A percentile compares a stretch with the other conserved stretches of the same genome.
Conservation (phyloP, 2,113 vertebrate species). For the Eonycteris spelaea region DNA sequence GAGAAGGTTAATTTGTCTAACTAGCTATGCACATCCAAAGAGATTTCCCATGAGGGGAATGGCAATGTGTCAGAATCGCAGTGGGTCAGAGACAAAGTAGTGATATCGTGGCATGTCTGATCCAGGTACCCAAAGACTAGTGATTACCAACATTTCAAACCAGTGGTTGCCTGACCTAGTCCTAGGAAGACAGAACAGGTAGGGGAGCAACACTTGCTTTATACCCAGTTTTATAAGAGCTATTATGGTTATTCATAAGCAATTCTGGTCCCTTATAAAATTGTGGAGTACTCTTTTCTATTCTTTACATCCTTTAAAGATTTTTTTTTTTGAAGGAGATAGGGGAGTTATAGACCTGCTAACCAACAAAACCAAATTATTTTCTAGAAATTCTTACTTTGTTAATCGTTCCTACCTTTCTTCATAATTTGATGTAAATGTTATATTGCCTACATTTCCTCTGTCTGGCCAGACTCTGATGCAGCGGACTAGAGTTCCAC, state of each 20-base stretch:
- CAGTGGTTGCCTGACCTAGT: rapidly evolving
- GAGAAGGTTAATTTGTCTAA: background rate
- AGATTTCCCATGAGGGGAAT: background rate
- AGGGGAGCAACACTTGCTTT: background rate
- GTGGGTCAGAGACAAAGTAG: background rate
- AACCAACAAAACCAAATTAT: background rate
- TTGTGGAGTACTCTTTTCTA: background rate
- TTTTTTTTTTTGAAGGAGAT: background rate
- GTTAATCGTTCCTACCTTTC: background rate
- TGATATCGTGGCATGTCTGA: background rate
- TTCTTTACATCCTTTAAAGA: background rate
- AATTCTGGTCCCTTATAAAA: background rate
- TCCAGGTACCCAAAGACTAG: background rate
- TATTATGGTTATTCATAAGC: background rate
- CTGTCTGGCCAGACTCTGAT: background rate
- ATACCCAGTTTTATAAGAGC: background rate
- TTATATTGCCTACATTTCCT: background rate
- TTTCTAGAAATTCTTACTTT: background rate
- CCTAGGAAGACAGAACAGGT: background rate
- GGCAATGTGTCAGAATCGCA: background rate
- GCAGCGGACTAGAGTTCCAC: background rate
- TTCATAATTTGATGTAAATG: background rate
- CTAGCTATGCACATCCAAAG: background rate
- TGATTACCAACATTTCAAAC: background rate
- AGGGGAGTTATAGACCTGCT: background rate